Evolutionary conservation across 2,113 vertebrate species (phyloP).

Genomic region (Ciconia maguari): DNA sequence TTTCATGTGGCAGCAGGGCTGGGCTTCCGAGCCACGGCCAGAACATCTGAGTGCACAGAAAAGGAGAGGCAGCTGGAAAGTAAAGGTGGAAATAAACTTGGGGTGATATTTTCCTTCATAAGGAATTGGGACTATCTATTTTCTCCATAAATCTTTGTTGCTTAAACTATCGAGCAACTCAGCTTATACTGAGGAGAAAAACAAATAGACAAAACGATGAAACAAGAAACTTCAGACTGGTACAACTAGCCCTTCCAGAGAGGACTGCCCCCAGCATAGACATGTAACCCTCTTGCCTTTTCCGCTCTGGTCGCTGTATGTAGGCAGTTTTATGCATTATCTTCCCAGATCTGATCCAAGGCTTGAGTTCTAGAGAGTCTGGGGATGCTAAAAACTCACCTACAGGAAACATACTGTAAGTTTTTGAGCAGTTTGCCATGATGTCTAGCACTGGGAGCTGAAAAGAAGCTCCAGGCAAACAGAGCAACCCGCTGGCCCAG

Average conservation of each 20-base stretch:
- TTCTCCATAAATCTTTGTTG: neutral
- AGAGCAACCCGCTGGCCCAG: accelerated
- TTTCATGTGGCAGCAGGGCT: neutral
- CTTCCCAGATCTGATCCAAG: neutral
- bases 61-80: neutral
- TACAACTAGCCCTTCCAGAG: neutral
- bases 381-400: neutral
- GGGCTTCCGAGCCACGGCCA: neutral
- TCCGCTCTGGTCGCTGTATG: neutral
- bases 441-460: neutral
- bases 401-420: neutral
- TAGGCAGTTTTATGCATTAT: neutral
- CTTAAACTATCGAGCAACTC: neutral
- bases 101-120: neutral
- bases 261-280: neutral
- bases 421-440: neutral
- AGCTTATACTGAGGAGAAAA: neutral
- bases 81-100: conserved; percentile 2
- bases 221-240: neutral
- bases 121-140: neutral
- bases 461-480: neutral
- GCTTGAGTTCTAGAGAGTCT: neutral
- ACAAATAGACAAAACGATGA: neutral
- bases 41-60: neutral
- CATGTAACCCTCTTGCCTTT: neutral